Evolutionary conservation across 2,888 invertebrate species (phyloP).

Genomic region (Leptopilina drosophilae): DNA sequence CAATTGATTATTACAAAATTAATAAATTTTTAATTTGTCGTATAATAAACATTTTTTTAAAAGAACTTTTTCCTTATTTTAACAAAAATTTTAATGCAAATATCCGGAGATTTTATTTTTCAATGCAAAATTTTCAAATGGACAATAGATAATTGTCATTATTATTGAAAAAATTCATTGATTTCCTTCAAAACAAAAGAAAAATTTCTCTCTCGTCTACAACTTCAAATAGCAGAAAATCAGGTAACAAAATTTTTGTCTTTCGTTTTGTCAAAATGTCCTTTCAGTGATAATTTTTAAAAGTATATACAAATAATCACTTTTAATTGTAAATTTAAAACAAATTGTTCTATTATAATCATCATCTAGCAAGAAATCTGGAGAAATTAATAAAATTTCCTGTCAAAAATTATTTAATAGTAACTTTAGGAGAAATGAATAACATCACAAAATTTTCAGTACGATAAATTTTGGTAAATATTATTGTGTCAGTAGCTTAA

Average conservation of each 20-base stretch:
- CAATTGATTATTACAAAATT: too few relatives aligned
- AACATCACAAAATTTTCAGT: constrained; percentile 19
- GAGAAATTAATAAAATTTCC: not conserved
- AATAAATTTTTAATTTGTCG: too few relatives aligned
- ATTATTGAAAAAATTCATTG: too few relatives aligned
- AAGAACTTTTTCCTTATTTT: too few relatives aligned
- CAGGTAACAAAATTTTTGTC: constrained; percentile 36
- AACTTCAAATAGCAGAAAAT: not conserved
- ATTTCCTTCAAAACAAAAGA: constrained; percentile 2
- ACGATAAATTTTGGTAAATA: constrained; percentile 4
- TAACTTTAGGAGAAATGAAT: not conserved
- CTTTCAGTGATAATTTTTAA: constrained; percentile 12
- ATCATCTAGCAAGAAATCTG: not conserved
- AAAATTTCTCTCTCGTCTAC: not conserved
- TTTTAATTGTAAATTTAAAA: constrained; percentile 18
- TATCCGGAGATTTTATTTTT: too few relatives aligned
- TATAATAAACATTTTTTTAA: too few relatives aligned
- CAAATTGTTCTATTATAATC: not conserved
- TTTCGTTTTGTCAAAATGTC: constrained; percentile 20
- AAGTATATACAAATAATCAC: not conserved
- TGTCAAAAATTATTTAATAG: not conserved
- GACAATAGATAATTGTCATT: too few relatives aligned
- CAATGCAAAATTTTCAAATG: too few relatives aligned
- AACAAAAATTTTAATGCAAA: too few relatives aligned
- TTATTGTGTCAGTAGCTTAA: not conserved